phyloP scores from a whole-genome alignment of 2,797 vertebrate species.

The Micromesistius poutassou region DNA sequence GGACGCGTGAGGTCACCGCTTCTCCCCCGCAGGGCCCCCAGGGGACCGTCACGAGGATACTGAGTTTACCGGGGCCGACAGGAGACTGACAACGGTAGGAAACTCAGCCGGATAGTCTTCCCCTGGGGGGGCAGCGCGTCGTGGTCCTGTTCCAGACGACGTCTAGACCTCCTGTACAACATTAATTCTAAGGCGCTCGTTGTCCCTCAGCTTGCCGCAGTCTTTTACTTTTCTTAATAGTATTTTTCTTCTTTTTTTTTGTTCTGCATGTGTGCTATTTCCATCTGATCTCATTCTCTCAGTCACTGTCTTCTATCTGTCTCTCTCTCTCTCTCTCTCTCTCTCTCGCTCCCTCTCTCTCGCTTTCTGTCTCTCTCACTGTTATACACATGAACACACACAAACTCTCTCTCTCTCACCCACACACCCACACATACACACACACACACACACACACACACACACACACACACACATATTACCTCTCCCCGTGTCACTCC shows the following conservation, averaged over 20 bases:
- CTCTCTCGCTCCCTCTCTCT: background rate
- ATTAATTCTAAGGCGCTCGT: background rate
- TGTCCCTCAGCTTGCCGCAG: background rate
- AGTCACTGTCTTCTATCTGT: conserved; percentile 1
- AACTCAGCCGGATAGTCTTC: background rate
- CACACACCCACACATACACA: background rate
- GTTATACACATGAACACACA: too few relatives aligned
- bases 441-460: background rate
- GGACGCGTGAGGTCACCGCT: background rate
- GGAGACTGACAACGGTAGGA: background rate
- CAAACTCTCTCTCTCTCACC: too few relatives aligned
- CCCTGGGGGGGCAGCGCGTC: background rate
- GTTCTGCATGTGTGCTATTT: background rate
- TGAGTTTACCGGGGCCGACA: background rate
- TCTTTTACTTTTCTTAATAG: background rate
- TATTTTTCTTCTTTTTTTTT: background rate
- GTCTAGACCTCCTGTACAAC: background rate
- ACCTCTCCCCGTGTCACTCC: conserved; percentile 1
- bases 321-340: background rate
- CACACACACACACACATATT: background rate
- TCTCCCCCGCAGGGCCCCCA: background rate
- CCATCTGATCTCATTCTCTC: conserved; percentile 1
- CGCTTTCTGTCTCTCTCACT: background rate
- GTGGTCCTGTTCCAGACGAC: background rate
- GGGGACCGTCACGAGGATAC: background rate